These are phyloP conservation scores for Larimichthys crocea DNA, from an alignment of 2,113 vertebrate species.

Conservation along the genomic window DNA sequence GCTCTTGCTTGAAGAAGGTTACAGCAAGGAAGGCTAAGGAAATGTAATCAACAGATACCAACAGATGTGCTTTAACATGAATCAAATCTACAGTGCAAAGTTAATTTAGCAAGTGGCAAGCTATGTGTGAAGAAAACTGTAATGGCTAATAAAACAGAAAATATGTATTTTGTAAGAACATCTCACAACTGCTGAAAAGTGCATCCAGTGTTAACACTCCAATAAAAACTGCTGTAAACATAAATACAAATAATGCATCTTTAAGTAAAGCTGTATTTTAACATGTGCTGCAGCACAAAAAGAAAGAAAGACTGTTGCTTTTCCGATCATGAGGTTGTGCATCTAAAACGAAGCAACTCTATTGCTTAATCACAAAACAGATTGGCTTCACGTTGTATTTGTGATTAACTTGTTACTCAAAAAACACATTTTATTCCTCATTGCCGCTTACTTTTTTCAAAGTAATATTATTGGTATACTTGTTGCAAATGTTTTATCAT, in stretches of 20 bases:
- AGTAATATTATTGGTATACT: no score
- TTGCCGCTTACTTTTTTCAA: no score
- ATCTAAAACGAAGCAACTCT: not conserved
- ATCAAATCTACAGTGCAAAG: not conserved
- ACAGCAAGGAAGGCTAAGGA: not conserved
- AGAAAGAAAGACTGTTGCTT: not conserved
- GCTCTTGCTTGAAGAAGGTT: conserved; percentile 39
- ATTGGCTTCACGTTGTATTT: no score
- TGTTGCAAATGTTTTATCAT: no score
- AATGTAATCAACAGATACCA: conserved; percentile 16
- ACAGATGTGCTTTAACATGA: not conserved
- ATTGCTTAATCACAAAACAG: no score
- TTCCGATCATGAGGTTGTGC: no score
- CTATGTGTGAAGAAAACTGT: not conserved
- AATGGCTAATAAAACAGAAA: not conserved
- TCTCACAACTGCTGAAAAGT: not conserved
- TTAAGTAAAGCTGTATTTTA: not conserved
- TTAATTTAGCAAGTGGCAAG: not conserved
- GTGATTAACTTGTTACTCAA: no score
- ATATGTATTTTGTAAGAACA: not conserved
- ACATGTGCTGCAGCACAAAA: not conserved
- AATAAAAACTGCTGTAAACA: not conserved
- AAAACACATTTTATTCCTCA: no score
- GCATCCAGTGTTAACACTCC: not conserved
- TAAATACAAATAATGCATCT: not conserved